Base-by-base conservation (phyloP, 2,888 invertebrate genomes). In the Leptopilina drosophilae region DNA sequence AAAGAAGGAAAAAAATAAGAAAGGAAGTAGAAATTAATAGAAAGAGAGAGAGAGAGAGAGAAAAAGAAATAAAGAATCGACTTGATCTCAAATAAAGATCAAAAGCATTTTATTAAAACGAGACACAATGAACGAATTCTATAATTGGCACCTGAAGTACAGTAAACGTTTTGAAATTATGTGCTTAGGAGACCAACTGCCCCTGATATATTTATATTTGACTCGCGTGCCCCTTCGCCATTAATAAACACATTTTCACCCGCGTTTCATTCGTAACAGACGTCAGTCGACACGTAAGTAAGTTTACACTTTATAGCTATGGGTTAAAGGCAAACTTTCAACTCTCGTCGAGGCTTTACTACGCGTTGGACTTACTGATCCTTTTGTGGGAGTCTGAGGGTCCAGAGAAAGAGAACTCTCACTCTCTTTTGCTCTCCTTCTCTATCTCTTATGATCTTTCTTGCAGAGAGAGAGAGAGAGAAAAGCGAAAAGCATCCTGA, bases 321-420 rank as follows among this genome's bases (percentile, higher is more conserved):
- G 73, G 73, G 56, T 33, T 73, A 53, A 73, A 56, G 73, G 73
- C 33, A 66, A 73, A 73, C 56, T 73, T 56, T 33, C 73, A 73
- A 73, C 73, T 73, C 33, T 73, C 73, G 33, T 73, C 73, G 56
- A 59, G 56, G 73, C 73, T 73, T 49, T 73, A 73, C 73, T 15
- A 11, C 56, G 73, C 56, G 73, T 73, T 33, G 56, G 73, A 73
- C 73, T 73, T n/a, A 40, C 33, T 73, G 77, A 80, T 79, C 80
- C 80, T 64, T 77, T 80, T 77, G 80, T 80, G 59, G 64, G 79
- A 73, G 65, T 53, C 40, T 56, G 64, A 26, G 69, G 73, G 69
- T 64, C 75, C 64, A 73, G 65, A 75, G 56, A 73, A 20, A 15
- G 73, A 77, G 80, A 77, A 73, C 33, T 33, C 33, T 4, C 33